Percentiles rank a stretch among this genome's conserved stretches.
phyloP scores from a whole-genome alignment of 1,140 invertebrate genomes.

The Odontomachus brunneus region DNA sequence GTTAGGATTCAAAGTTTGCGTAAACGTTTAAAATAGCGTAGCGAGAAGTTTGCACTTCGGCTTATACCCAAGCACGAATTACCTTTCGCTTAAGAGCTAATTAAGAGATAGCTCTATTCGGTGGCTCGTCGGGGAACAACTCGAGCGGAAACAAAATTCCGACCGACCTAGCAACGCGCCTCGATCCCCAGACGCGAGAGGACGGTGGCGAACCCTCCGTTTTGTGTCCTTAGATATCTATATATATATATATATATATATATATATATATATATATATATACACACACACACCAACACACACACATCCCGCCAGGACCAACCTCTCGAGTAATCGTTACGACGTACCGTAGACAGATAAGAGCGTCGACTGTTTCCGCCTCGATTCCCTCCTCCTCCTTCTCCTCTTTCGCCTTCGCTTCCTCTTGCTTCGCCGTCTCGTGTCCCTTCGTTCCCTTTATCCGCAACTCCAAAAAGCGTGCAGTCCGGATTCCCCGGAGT shows the following conservation, averaged over 20 bases:
- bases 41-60: conserved; percentile 68
- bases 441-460: conserved; percentile 52
- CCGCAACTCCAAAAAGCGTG: conserved; percentile 71
- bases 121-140: conserved; percentile 48
- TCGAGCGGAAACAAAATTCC: conserved; percentile 60
- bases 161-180: conserved; percentile 58
- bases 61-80: conserved; percentile 71
- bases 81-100: conserved; percentile 75
- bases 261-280: too few relatives aligned
- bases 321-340: conserved; percentile 79
- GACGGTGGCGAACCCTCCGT: conserved; percentile 43
- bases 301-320: conserved; percentile 46
- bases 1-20: conserved; percentile 70
- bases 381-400: conserved; percentile 63
- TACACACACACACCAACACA: too few relatives aligned
- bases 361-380: conserved; percentile 70
- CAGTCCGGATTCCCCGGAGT: conserved; percentile 76
- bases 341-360: conserved; percentile 80
- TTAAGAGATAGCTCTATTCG: conserved; percentile 62
- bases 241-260: too few relatives aligned
- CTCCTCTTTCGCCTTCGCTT: conserved; percentile 53
- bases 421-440: conserved; percentile 44
- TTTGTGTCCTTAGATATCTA: conserved; percentile 45
- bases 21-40: conserved; percentile 67
- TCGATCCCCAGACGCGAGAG: conserved; percentile 57